Base-by-base conservation (phyloP, 2,888 invertebrate species). In the Caenorhabditis angaria region DNA sequence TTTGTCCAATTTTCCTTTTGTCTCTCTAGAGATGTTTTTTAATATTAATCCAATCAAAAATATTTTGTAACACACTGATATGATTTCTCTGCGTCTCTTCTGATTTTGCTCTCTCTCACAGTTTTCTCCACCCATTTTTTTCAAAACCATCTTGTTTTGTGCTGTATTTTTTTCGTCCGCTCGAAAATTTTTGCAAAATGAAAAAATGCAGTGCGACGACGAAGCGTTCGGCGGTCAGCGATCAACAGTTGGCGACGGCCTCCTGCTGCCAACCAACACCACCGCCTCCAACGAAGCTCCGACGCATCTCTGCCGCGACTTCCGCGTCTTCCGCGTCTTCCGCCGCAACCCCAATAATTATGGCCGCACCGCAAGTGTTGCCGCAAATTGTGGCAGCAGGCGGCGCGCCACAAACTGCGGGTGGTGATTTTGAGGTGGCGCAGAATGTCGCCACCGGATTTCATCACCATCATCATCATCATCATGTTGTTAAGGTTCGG, bases 141-240 rank as follows among this genome's bases (percentile, higher is more conserved):
- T 53, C 63, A 29, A 50, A 60, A 60, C 62, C 57, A 51, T 53
- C 28, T 47, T 48, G 25, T 60, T 27, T 65, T 27, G 22, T 12
- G 48, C 53, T 20, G 20, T 48, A 50, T 32, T 12, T 32, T 60
- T 32, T 35, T 41, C 59, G 22, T 25, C 24, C n/a, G n/a, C n/a
- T n/a, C n/a, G n/a, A n/a, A n/a, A n/a, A n/a, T n/a, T n/a, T n/a
- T 20, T 22, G n/a, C 56, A n/a, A 55, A 32, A 55, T 25, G 54
- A 18, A 27, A 27, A 54, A 32, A 32, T 65, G 58, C 60, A 70
- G 65, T 70, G 66, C 55, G 60, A 71, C 71, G 71, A 71, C 71
- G 71, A 71, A 71, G 71, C 71, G 71, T 66, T 62, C 66, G 71
- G 66, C 71, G 60, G 61, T 61, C 66, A 63, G 71, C 60, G 71